Conservation (phyloP, 2,113 vertebrate genomes). For the Mugil cephalus region DNA sequence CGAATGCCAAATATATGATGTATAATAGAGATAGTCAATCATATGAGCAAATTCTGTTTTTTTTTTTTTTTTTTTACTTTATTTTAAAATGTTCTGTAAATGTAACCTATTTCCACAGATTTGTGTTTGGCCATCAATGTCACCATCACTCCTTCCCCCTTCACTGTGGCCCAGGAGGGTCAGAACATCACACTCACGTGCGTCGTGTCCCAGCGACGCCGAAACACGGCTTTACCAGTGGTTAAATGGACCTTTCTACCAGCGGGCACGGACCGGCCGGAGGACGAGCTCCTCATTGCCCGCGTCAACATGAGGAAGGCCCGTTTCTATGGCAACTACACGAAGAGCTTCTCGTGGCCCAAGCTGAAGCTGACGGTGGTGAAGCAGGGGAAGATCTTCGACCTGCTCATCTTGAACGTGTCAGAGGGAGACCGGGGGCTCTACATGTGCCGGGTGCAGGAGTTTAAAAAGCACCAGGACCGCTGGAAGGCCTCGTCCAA, state of each 20-base stretch:
- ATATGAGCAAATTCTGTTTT: no score
- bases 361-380: slow-evolving; percentile 89
- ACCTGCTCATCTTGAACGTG: slow-evolving; percentile 88
- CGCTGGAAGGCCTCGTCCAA: slow-evolving; percentile 94
- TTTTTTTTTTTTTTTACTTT: no score
- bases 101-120: slow-evolving; percentile 80
- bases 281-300: slow-evolving; percentile 89
- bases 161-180: slow-evolving; percentile 86
- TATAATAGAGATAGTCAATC: no score
- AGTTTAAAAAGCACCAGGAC: slow-evolving; percentile 90
- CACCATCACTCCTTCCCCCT: slow-evolving; percentile 90
- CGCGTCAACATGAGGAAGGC: slow-evolving; percentile 92
- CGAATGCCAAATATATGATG: no score
- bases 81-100: no score
- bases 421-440: slow-evolving; percentile 87
- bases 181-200: slow-evolving; percentile 93
- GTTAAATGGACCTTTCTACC: slow-evolving; percentile 92
- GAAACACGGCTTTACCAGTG: slow-evolving; percentile 87
- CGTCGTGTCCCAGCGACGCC: slow-evolving; percentile 88
- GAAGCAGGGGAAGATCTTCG: slow-evolving; percentile 85
- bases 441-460: slow-evolving; percentile 94
- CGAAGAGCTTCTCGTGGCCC: slow-evolving; percentile 85
- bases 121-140: slow-evolving; percentile 90
- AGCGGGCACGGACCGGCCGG: slow-evolving; percentile 43
- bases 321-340: slow-evolving; percentile 94